Conservation (phyloP, 2,797 vertebrate species). For the Syngnathus rostellatus region DNA sequence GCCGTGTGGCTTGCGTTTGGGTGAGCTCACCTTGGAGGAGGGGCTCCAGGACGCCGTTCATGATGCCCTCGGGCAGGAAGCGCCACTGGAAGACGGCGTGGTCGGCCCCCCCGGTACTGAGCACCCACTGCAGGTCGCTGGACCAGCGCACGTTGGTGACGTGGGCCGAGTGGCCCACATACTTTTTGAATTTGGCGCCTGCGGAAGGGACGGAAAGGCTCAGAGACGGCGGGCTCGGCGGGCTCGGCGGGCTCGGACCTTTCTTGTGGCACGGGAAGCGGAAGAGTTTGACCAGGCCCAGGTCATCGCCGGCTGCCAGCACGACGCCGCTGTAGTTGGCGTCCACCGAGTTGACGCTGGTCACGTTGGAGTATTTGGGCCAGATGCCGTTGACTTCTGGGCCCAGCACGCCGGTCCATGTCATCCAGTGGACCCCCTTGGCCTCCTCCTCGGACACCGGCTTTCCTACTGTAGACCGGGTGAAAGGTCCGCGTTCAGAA, state of each 20-base stretch:
- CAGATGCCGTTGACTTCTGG: conserved; percentile 89
- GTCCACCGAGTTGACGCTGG: conserved; percentile 86
- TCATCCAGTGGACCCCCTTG: conserved; percentile 87
- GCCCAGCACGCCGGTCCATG: conserved; percentile 88
- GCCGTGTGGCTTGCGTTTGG: background rate
- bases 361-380: conserved; percentile 85
- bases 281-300: conserved; percentile 87
- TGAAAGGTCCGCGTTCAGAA: background rate
- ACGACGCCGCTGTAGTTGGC: conserved; percentile 86
- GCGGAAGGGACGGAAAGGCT: conserved; percentile 10
- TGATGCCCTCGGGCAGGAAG: conserved; percentile 86
- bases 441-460: conserved; percentile 83
- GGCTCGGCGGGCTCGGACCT: conserved; percentile 52
- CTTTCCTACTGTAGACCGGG: conserved; percentile 74
- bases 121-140: conserved; percentile 88
- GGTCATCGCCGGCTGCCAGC: conserved; percentile 85
- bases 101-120: conserved; percentile 92
- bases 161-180: conserved; percentile 89
- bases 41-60: conserved; percentile 80
- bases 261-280: conserved; percentile 89
- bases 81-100: conserved; percentile 95
- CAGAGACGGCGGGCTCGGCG: background rate
- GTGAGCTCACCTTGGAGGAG: conserved; percentile 76
- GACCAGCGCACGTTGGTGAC: conserved; percentile 96
- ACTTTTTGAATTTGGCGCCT: conserved; percentile 95